Conservation (phyloP, 2,797 vertebrate genomes). For the Hylomyscus alleni region DNA sequence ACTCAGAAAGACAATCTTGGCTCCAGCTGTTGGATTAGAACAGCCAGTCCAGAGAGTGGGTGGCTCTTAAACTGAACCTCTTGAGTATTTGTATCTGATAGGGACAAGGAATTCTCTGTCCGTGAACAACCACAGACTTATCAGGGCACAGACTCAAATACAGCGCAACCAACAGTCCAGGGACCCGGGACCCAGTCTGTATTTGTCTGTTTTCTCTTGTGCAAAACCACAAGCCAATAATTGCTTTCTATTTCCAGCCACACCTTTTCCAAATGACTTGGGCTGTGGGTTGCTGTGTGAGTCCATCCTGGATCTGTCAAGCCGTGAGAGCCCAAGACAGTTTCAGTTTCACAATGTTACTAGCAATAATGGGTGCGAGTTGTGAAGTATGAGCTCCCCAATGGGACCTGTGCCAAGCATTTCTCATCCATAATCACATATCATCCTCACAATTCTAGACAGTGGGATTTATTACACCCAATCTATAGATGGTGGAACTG, state of each 20-base stretch:
- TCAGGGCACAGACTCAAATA: conserved; percentile 59
- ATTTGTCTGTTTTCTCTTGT: conserved; percentile 50
- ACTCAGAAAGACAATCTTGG: conserved; percentile 60
- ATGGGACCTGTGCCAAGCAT: conserved; percentile 34
- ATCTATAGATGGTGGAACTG: conserved; percentile 26
- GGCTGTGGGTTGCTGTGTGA: conserved; percentile 30
- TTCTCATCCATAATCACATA: conserved; percentile 40
- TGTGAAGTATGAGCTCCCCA: neutral
- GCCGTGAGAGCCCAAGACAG: conserved; percentile 9
- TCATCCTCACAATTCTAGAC: neutral
- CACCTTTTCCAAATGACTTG: conserved; percentile 67
- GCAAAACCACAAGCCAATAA: conserved; percentile 50
- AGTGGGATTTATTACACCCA: neutral
- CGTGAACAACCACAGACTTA: neutral
- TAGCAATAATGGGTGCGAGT: neutral
- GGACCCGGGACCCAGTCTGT: neutral
- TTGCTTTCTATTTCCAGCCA: neutral
- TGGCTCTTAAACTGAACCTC: conserved; percentile 31
- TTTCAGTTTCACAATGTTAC: conserved; percentile 66
- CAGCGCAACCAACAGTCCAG: neutral
- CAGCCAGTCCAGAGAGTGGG: conserved; percentile 16
- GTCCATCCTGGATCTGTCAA: neutral
- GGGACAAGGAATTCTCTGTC: conserved; percentile 68
- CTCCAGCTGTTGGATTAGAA: conserved; percentile 45
- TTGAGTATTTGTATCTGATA: conserved; percentile 58